phyloP scores from a whole-genome alignment of 30 jellyfish, hydroid and myxozoan genomes.

The Aurelia coerulea region DNA sequence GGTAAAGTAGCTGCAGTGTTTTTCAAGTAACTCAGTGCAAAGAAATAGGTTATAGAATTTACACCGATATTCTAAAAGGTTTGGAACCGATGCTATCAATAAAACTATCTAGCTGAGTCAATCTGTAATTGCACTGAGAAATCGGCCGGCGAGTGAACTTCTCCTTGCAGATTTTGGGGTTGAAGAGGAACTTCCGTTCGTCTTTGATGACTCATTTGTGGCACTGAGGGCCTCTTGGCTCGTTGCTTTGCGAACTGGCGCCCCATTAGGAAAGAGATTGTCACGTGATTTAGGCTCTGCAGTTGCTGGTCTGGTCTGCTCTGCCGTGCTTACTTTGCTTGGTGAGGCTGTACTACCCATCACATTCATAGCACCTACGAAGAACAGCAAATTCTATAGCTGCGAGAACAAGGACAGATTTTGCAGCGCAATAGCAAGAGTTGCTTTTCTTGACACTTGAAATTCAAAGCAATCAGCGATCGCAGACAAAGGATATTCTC shows the following conservation, averaged over 20 bases:
- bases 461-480: too few relatives aligned
- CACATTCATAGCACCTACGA: conserved; percentile 54
- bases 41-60: too few relatives aligned
- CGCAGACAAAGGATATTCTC: too few relatives aligned
- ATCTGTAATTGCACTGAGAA: conserved; percentile 67
- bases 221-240: conserved; percentile 48
- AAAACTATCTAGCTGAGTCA: background rate
- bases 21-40: too few relatives aligned
- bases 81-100: too few relatives aligned
- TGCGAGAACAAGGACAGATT: too few relatives aligned
- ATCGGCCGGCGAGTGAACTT: conserved; percentile 60
- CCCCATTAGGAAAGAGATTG: conserved; percentile 39
- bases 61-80: too few relatives aligned
- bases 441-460: too few relatives aligned
- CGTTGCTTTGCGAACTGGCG: conserved; percentile 57
- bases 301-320: conserved; percentile 41
- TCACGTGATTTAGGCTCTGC: conserved; percentile 55
- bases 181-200: conserved; percentile 19
- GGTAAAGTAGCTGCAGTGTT: too few relatives aligned
- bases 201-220: background rate
- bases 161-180: conserved; percentile 47
- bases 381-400: background rate
- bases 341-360: conserved; percentile 69
- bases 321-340: conserved; percentile 33
- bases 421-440: too few relatives aligned